Conservation (phyloP, 1,140 invertebrate species). For the Euwallacea fornicatus region DNA sequence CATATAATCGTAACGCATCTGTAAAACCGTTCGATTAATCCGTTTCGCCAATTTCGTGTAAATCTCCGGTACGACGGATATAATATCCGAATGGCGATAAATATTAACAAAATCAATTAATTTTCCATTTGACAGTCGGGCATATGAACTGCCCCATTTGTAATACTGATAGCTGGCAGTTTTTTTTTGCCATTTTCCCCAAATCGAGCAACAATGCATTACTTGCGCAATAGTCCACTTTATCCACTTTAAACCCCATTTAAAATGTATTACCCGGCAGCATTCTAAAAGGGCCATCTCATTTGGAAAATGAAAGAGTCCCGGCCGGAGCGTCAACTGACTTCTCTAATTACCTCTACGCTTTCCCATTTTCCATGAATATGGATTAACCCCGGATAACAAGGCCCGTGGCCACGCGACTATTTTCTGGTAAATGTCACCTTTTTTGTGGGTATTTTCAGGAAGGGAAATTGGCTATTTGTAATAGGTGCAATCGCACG, state of each 20-base stretch:
- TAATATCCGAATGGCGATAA: too few relatives aligned
- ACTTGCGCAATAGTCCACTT: neutral
- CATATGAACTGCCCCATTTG: too few relatives aligned
- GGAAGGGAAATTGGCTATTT: conserved; percentile 26
- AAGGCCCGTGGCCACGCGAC: conserved; percentile 28
- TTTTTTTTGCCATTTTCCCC: too few relatives aligned
- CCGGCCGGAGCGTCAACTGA: conserved; percentile 20
- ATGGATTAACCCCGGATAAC: conserved; percentile 30
- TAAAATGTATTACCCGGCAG: conserved; percentile 15
- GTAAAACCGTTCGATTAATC: too few relatives aligned
- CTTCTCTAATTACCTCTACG: conserved; percentile 27
- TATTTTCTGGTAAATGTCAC: conserved; percentile 24
- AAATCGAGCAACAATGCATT: neutral
- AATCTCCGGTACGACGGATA: too few relatives aligned
- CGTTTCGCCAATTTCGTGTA: too few relatives aligned
- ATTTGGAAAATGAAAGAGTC: conserved; percentile 30
- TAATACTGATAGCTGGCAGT: too few relatives aligned
- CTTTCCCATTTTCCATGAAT: conserved; percentile 30
- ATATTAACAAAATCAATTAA: neutral
- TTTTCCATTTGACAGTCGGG: neutral
- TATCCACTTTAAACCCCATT: conserved; percentile 13
- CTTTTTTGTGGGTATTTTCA: conserved; percentile 10
- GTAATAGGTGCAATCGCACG: neutral
- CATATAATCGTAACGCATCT: too few relatives aligned
- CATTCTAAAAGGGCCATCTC: conserved; percentile 16